These are phyloP conservation scores for Himalopsyche anomala DNA, from an alignment of 2,888 invertebrate genomes.

Conservation along the genomic window DNA sequence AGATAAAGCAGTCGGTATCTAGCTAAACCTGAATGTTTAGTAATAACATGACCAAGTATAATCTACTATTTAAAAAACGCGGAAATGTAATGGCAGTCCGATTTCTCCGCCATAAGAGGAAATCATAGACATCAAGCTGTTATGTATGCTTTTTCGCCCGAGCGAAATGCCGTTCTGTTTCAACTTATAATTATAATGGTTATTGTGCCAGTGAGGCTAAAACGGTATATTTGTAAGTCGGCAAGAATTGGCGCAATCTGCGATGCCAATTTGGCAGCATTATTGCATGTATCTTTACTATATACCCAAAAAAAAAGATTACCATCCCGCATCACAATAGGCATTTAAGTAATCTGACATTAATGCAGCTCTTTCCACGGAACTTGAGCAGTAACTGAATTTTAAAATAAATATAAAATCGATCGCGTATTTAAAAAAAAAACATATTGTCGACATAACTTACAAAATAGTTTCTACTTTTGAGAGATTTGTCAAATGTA, in stretches of 20 bases:
- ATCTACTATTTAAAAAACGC: not conserved
- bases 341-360: constrained; percentile 14
- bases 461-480: too few relatives aligned
- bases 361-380: not conserved
- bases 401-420: too few relatives aligned
- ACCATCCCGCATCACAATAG: constrained; percentile 13
- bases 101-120: constrained; percentile 5
- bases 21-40: too few relatives aligned
- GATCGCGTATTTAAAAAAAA: too few relatives aligned
- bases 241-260: not conserved
- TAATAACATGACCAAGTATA: too few relatives aligned
- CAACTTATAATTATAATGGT: not conserved
- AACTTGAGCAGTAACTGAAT: not conserved
- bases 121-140: not conserved
- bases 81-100: not conserved
- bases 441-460: too few relatives aligned
- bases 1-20: too few relatives aligned
- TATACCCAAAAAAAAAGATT: not conserved
- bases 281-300: not conserved
- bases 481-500: too few relatives aligned
- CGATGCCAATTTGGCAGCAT: constrained; percentile 1
- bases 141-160: not conserved
- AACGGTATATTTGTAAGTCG: constrained; percentile 23
- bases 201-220: not conserved
- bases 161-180: not conserved